Evolutionary conservation across 2,797 vertebrate genomes (phyloP), one percentile per base, ranked within the genome.

Genomic region (Sciurus carolinensis): DNA sequence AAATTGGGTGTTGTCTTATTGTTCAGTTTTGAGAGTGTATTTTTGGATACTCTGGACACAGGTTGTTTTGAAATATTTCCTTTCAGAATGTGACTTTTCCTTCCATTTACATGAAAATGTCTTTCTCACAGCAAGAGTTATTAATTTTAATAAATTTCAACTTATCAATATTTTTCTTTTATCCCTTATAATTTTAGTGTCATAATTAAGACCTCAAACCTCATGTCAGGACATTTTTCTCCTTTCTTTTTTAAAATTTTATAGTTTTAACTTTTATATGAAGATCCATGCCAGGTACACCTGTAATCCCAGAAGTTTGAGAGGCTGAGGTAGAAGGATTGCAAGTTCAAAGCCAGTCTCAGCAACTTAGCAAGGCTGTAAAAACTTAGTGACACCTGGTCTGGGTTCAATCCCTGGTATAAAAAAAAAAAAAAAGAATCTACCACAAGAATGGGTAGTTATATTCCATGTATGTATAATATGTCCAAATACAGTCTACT

Each of bases 141-240:
- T 24, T 44, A 28, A 88, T 87, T 93, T 88, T 75, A 26, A 54
- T 85, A 15, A 89, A 85, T 71, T 95, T 30, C 3, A 75, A 42
- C 75, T 82, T 69, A 59, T 67, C 50, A 73, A 67, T 52, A 82
- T 64, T 92, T 76, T 94, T 87, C 62, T 84, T 82, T 86, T 66
- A 18, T 86, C 36, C 64, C 8, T 76, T 77, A 13, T 75, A 26
- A 54, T 80, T 80, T 91, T 75, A 28, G 28, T 67, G 14, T 92
- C 44, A 44, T 30, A 42, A 90, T 44, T 82, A 82, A 90, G 15
- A 87, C 44, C 30, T 91, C 80, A 91, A 95, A 95, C 2, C 30
- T 24, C 47, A 91, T 0, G 7, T 39, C 14, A 91, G 44, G 26
- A 85, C 94, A 14, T 54, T 36, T 87, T 92, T 83, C 75, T 89